Percentiles rank a stretch among this genome's conserved stretches.
These are phyloP conservation scores for Halictus quadricinctus DNA, from an alignment of 2,888 invertebrate genomes.

Conservation along the genomic window DNA sequence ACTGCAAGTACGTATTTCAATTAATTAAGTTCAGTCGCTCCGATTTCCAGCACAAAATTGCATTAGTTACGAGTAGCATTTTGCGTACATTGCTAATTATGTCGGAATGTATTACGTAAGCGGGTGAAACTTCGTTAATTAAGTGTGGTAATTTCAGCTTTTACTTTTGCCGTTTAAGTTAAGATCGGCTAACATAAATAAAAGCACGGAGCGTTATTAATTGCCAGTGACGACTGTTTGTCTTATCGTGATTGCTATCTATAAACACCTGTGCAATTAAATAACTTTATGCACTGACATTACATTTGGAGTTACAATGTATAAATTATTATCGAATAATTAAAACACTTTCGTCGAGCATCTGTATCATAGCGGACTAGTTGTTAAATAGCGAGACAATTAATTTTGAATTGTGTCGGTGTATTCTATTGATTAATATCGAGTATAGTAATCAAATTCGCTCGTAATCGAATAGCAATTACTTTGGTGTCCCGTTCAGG, in stretches of 20 bases:
- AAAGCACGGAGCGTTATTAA: not conserved
- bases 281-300: too few relatives aligned
- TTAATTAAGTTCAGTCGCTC: not conserved
- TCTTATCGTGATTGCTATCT: not conserved
- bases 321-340: not conserved
- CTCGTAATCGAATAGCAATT: not conserved
- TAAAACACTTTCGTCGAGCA: not conserved
- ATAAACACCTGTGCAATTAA: too few relatives aligned
- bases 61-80: not conserved
- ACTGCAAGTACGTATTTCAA: not conserved
- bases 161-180: not conserved
- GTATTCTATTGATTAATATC: not conserved
- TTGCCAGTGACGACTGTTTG: not conserved
- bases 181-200: not conserved
- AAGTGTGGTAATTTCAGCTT: not conserved
- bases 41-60: not conserved
- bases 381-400: not conserved
- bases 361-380: not conserved
- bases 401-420: not conserved
- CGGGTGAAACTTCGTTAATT: not conserved
- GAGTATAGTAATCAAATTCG: not conserved
- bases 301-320: not conserved
- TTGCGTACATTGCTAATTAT: not conserved
- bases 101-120: not conserved
- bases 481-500: not conserved